Base-by-base conservation (phyloP, 2,797 vertebrate species). In the Hydrocynus forskahlii region DNA sequence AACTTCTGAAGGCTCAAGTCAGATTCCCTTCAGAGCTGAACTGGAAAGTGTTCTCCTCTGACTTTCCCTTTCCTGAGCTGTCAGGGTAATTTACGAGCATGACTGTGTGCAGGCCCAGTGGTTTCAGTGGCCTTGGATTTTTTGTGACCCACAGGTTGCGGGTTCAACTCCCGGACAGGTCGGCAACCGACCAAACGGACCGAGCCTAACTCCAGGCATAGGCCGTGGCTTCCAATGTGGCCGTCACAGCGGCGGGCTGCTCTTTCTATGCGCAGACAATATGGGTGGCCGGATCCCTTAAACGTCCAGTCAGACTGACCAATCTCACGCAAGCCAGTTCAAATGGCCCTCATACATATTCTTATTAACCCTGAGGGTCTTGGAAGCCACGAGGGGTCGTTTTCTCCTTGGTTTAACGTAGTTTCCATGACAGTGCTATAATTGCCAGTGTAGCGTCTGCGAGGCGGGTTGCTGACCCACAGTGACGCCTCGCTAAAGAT, bases 51-150 rank as follows among this genome's bases (percentile, higher is more conserved):
- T 62, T 76, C 78, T 80, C 43, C 78, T 72, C 43, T 74, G 78
- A 67, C 62, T 84, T 73, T 77, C 40, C 89, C 84, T 90, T 90
- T 88, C 85, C 88, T 88, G 84, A 86, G 86, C 76, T 88, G 85
- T 87, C 80, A 45, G 59, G n/a, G 21, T 84, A 78, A 83, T 83
- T 78, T 84, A 84, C 54, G 75, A 67, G 76, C 23, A 23, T 62
- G 72, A 79, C 78, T 60, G 19, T 45, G 43, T 70, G 66, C 52
- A 80, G 77, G 54, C 73, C 23, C 48, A 21, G 87, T 89, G 91
- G 91, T 92, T 90, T 89, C 23, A 87, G 92, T 91, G 90, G 90
- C 91, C 91, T 92, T 90, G 90, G 89, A 64, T 76, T 91, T 91
- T 87, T 90, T 81, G 82, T 87, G 84, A 82, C 88, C 87, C 88